Conservation (phyloP, 2,888 invertebrate genomes). For the Teleogryllus oceanicus region DNA sequence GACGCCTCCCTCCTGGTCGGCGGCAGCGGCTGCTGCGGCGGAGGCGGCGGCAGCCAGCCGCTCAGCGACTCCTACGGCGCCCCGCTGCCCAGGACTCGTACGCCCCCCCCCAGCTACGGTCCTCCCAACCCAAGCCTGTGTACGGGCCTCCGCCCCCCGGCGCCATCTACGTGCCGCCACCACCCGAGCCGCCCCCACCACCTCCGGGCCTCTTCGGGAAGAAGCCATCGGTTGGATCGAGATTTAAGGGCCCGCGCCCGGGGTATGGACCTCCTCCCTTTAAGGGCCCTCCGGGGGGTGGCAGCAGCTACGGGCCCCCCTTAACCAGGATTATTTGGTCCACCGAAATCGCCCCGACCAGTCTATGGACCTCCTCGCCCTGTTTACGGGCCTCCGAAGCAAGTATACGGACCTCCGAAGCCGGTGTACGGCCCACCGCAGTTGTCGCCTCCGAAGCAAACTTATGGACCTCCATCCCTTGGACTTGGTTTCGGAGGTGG, state of each 20-base stretch:
- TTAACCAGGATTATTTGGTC: slow-evolving; percentile 37
- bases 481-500: slow-evolving; percentile 39
- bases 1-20: slow-evolving; percentile 26
- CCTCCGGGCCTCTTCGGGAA: slow-evolving; percentile 32
- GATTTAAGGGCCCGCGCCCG: background rate
- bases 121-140: slow-evolving; percentile 32
- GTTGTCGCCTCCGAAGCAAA: slow-evolving; percentile 37
- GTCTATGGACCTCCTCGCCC: slow-evolving; percentile 42
- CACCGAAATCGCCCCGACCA: slow-evolving; percentile 51
- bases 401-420: slow-evolving; percentile 42
- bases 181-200: slow-evolving; percentile 36
- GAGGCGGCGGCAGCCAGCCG: background rate
- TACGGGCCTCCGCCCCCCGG: slow-evolving; percentile 34
- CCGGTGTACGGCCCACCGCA: slow-evolving; percentile 19
- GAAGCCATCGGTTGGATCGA: slow-evolving; percentile 20
- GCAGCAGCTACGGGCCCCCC: slow-evolving; percentile 27
- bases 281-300: no score
- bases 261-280: background rate
- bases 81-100: slow-evolving; percentile 55
- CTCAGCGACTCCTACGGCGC: slow-evolving; percentile 52
- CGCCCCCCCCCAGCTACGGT: slow-evolving; percentile 48
- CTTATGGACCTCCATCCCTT: slow-evolving; percentile 37
- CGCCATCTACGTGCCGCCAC: slow-evolving; percentile 45
- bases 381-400: slow-evolving; percentile 38
- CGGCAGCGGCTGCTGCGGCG: slow-evolving; percentile 20